phyloP scores from a whole-genome alignment of 2,888 invertebrate genomes.

The Branchellion lobata region DNA sequence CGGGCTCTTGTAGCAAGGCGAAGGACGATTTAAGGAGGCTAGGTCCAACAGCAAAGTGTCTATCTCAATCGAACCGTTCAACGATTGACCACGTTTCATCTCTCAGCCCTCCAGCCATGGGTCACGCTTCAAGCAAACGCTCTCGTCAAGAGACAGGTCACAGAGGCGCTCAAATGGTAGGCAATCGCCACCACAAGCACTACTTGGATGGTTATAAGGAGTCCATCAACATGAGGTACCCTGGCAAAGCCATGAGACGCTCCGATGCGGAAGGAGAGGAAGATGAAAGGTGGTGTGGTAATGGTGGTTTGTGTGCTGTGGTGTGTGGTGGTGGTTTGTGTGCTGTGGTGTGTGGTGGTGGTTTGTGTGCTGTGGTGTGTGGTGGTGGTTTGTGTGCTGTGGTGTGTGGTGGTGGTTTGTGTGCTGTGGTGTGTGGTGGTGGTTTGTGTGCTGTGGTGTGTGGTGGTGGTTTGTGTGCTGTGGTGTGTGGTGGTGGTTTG shows the following conservation, averaged over 20 bases:
- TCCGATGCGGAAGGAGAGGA: background rate
- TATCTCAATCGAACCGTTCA: background rate
- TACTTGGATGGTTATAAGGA: background rate
- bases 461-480: no score
- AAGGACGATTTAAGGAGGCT: background rate
- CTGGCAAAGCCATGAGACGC: background rate
- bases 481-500: no score
- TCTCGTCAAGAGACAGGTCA: background rate
- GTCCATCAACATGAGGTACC: background rate
- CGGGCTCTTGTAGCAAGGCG: background rate
- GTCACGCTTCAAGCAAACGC: slow-evolving; percentile 36
- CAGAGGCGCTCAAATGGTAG: no score
- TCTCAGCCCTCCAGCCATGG: slow-evolving; percentile 6
- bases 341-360: no score
- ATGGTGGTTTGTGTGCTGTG: background rate
- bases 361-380: no score
- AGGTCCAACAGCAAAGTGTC: no score
- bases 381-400: no score
- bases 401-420: no score
- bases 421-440: no score
- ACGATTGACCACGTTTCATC: background rate
- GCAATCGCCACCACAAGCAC: background rate
- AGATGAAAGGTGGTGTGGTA: background rate
- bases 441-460: no score
- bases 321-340: no score